Percentiles rank a stretch among this genome's conserved stretches.
Evolutionary conservation across 2,888 invertebrate species (phyloP).

Genomic region (Helicoverpa assulta): DNA sequence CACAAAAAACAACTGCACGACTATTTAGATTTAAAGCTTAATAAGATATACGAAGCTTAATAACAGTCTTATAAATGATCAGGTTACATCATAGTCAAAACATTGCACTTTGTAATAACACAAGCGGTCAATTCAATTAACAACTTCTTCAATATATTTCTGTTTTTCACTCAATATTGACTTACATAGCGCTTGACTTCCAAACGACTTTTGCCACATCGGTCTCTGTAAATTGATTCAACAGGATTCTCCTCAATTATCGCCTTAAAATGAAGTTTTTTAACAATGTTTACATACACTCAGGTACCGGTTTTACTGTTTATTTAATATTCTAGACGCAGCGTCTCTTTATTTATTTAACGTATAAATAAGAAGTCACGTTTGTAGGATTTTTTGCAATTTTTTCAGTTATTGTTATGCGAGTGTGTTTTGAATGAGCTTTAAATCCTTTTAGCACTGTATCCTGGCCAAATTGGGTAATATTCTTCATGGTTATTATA

Average conservation of each 20-base stretch:
- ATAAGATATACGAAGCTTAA: not conserved
- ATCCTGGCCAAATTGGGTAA: not conserved
- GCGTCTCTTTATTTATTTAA: slow-evolving; percentile 54
- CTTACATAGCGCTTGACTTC: slow-evolving; percentile 65
- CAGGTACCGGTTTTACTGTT: slow-evolving; percentile 69
- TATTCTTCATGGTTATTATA: not conserved
- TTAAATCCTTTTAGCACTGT: not conserved
- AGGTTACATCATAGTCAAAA: slow-evolving; percentile 36
- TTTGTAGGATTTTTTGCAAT: slow-evolving; percentile 52
- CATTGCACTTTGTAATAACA: slow-evolving; percentile 20
- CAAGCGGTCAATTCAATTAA: slow-evolving; percentile 26
- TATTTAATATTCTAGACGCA: slow-evolving; percentile 61
- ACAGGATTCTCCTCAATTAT: slow-evolving; percentile 75
- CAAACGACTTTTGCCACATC: slow-evolving; percentile 70
- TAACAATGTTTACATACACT: slow-evolving; percentile 68
- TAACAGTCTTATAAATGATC: not conserved
- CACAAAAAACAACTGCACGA: no score
- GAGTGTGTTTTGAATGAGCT: not conserved
- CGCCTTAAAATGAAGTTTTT: slow-evolving; percentile 68
- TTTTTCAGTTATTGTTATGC: slow-evolving; percentile 9
- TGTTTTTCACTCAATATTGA: slow-evolving; percentile 44
- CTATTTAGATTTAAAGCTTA: no score
- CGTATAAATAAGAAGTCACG: slow-evolving; percentile 52
- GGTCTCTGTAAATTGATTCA: slow-evolving; percentile 71
- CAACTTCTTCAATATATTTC: slow-evolving; percentile 17